Evolutionary conservation across 2,113 vertebrate species (phyloP).

Genomic region (Calyptommatus sinebrachiatus): DNA sequence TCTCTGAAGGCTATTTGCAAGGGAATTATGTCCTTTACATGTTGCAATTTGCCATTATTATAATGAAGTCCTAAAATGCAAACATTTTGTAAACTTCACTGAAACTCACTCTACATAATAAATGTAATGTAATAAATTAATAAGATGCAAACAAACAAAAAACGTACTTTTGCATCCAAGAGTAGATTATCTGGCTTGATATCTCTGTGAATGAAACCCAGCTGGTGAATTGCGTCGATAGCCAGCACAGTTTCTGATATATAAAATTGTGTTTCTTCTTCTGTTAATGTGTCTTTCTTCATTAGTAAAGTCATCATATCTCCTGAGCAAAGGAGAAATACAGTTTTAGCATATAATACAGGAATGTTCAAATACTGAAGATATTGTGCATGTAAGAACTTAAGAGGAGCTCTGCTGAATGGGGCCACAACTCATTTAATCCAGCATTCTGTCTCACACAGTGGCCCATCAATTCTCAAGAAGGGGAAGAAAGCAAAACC

Average conservation of each 20-base stretch:
- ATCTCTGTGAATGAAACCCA: conserved; percentile 97
- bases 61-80: background rate
- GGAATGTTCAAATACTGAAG: too few relatives aligned
- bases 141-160: too few relatives aligned
- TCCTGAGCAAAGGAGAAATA: conserved; percentile 69
- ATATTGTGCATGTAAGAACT: too few relatives aligned
- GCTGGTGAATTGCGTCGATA: conserved; percentile 97
- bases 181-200: conserved; percentile 98
- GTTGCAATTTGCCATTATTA: background rate
- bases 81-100: conserved; percentile 27
- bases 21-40: background rate
- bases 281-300: conserved; percentile 97
- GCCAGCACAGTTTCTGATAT: conserved; percentile 97
- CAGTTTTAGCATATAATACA: background rate
- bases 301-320: conserved; percentile 99
- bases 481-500: too few relatives aligned
- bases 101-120: too few relatives aligned
- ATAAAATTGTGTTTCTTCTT: conserved; percentile 97
- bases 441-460: too few relatives aligned
- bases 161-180: conserved; percentile 86
- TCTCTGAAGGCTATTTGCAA: too few relatives aligned
- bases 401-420: too few relatives aligned
- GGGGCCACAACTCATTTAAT: too few relatives aligned
- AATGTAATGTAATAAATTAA: too few relatives aligned
- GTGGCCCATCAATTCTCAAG: too few relatives aligned